Percentiles rank a stretch among this genome's conserved stretches.
Conservation (phyloP, 2,888 invertebrate species). For the Sinodicranocentrus sp. region DNA sequence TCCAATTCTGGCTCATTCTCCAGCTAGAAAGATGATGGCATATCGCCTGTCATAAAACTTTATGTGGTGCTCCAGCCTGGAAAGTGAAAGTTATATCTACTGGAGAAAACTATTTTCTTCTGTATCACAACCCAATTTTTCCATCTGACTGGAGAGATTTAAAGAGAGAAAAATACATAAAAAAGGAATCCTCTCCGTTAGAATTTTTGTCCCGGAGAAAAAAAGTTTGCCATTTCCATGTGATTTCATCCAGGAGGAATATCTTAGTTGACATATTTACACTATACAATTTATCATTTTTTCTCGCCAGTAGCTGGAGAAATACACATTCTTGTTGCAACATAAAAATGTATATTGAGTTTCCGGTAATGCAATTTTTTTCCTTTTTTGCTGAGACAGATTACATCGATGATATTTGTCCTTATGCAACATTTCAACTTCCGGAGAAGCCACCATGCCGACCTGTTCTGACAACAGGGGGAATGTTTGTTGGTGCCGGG, state of each 20-base stretch:
- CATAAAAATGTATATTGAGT: too few species aligned
- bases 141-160: neutral
- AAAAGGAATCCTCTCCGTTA: neutral
- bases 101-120: neutral
- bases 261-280: slow-evolving; percentile 62
- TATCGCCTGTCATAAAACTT: slow-evolving; percentile 66
- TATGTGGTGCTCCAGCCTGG: slow-evolving; percentile 39
- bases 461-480: slow-evolving; percentile 70
- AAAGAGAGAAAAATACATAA: slow-evolving; percentile 2
- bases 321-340: neutral
- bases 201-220: neutral
- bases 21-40: slow-evolving; percentile 46
- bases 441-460: slow-evolving; percentile 83
- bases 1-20: slow-evolving; percentile 28
- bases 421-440: slow-evolving; percentile 94
- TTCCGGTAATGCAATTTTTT: slow-evolving; percentile 23
- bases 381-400: slow-evolving; percentile 80
- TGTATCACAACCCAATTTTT: too few species aligned
- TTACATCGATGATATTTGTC: slow-evolving; percentile 95
- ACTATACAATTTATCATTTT: slow-evolving; percentile 57
- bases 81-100: neutral
- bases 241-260: slow-evolving; percentile 50
- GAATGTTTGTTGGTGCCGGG: slow-evolving; percentile 41
- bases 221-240: slow-evolving; percentile 16
- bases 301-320: neutral